A percentile compares a stretch with the other conserved stretches of the same genome.
These are phyloP conservation scores for Drosophila multiciliata DNA, from an alignment of 2,888 invertebrate species.

Conservation along the genomic window DNA sequence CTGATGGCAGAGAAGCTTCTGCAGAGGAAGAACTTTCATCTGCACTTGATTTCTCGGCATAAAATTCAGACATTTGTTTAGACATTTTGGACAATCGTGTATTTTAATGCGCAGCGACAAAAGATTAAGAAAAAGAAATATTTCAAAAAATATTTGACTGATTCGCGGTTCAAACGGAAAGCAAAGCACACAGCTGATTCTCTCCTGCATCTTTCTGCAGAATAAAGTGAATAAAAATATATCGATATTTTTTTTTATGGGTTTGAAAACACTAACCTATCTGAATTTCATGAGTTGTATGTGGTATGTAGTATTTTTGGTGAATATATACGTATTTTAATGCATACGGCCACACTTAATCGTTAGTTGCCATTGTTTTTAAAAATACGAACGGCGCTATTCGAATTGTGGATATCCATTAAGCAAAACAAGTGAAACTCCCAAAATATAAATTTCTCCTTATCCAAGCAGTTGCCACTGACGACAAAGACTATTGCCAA, in stretches of 20 bases:
- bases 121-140: too few relatives aligned
- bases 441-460: conserved; percentile 1
- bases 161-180: too few relatives aligned
- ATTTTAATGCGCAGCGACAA: conserved; percentile 2
- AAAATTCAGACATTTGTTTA: conserved; percentile 30
- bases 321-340: background rate
- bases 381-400: too few relatives aligned
- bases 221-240: background rate
- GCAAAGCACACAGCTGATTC: conserved; percentile 29
- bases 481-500: conserved; percentile 19
- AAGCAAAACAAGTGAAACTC: background rate
- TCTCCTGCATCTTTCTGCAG: background rate
- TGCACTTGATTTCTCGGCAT: too few relatives aligned
- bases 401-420: too few relatives aligned
- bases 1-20: too few relatives aligned
- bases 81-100: conserved; percentile 56
- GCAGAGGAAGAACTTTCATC: too few relatives aligned
- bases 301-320: background rate
- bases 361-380: too few relatives aligned
- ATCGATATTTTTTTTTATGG: background rate
- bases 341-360: too few relatives aligned
- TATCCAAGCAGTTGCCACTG: conserved; percentile 3
- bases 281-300: background rate
- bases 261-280: background rate
- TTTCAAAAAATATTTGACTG: conserved; percentile 49